Base-by-base conservation (phyloP, 2,888 invertebrate species). In the Archips xylosteana region DNA sequence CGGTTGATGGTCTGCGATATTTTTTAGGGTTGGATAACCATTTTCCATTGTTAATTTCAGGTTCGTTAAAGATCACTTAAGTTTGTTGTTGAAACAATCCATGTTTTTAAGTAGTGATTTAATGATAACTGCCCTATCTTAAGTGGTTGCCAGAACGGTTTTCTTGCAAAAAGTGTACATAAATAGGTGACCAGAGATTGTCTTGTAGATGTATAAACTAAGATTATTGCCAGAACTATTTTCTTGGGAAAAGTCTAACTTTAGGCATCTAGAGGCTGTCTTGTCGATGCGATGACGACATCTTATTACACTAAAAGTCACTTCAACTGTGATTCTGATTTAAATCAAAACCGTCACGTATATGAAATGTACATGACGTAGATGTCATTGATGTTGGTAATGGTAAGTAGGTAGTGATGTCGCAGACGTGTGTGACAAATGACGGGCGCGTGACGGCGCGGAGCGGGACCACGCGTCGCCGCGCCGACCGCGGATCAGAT, bases 391-490 rank as follows among this genome's bases (percentile, higher is more conserved):
- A 76, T 75, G 78, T 78, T 66, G 70, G 69, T 75, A 79, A 77
- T 78, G 76, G 75, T 73, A 65, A 76, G 73, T 72, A 76, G 74
- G 73, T 75, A 76, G 78, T 78, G 80, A 78, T 80, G 78, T 74
- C 75, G 78, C 77, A 76, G 77, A 81, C 81, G 79, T 81, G 79
- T 82, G 81, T 88, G 89, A 91, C 85, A 89, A 90, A 91, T 89
- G 86, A 85, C 78, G 78, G 81, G 80, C 78, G 84, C 85, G 85
- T 89, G 89, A 87, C 86, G 81, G 74, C 80, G 83, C 82, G 80
- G 63, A 34, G 66, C 66, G 73, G 76, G 73, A 70, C 66, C 76
- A 78, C 71, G 77, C 70, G 77, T 68, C 71, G 67, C 65, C 63
- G 78, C 66, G 75, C 75, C 72, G 65, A 74, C 75, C 72, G 73